Evolutionary conservation across 1,140 invertebrate species (phyloP), one percentile per base, ranked within the genome.

Genomic region (Temnothorax longispinosus): DNA sequence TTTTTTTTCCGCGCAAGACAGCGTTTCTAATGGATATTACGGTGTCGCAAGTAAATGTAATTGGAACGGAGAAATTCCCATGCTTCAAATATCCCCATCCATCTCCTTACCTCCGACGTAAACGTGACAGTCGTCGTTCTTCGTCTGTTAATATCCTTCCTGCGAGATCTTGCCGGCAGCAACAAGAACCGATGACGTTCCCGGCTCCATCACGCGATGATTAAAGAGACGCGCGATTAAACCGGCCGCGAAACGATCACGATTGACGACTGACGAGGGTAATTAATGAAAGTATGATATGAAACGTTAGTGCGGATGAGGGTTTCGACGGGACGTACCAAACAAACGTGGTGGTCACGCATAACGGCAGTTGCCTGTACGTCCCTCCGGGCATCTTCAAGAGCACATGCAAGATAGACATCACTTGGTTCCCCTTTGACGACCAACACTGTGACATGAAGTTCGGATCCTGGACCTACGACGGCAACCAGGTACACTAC

Each of bases 351-450:
- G 98, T 99, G 95, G 98, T 99, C 95, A 97, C 97, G 96, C 97
- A 98, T 97, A 98, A 98, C 96, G 99, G 99, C 95, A 98, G 97
- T 96, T 99, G 98, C 96, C 97, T 98, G 95, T 99, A 99, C 97
- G 98, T 99, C 95, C 99, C 99, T 93, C 99, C 99, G 90, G 98
- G 98, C 96, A 99, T 99, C 96, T 99, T 99, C 97, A 99, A 99
- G 96, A 99, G 98, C 97, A 99, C 98, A 96, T 99, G 99, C 97
- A 98, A 98, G 96, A 99, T 99, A 96, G 98, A 99, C 97, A 99
- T 99, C 96, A 99, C 98, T 94, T 99, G 98, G 98, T 99, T 99
- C 96, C 99, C 99, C 94, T 99, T 99, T 97, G 99, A 99, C 96
- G 98, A 99, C 96, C 99, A 99, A 97, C 97, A 98, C 96, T 99